Base-by-base conservation (phyloP, 2,797 vertebrate genomes). In the Avahi laniger region DNA sequence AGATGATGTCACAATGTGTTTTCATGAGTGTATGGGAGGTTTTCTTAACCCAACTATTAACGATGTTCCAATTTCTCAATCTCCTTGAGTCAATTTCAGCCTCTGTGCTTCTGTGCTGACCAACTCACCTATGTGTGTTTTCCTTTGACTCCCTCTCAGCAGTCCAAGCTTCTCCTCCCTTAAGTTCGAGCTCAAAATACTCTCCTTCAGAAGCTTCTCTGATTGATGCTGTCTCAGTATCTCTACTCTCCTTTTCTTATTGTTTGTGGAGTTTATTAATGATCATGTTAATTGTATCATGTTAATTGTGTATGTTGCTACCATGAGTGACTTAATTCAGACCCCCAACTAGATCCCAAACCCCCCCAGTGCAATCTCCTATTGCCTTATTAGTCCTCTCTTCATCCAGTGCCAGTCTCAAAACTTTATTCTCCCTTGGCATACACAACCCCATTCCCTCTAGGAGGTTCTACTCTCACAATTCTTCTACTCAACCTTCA, bases 1-100 rank as follows among this genome's bases (percentile, higher is more conserved):
- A 52, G 75, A 70, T 69, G 26, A 7, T 38, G 38, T n/a, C 38
- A 89, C 50, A 78, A 28, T 72, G 70, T 11, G 4, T 72, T 46
- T 76, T n/a, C 41, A n/a, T 28, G 50, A 24, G 35, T 43, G 6
- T 69, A n/a, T 43, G 12, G 67, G 46, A 65, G 17, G 2, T 82
- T 96, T 94, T 78, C 70, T 89, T 91, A 94, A 92, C 28, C 28
- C 76, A 79, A 38, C 12, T 69, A 28, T 28, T 82, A 83, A 72
- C 8, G 30, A 59, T 92, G 52, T 76, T 80, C 30, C 67, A 87
- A 80, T 41, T 70, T 93, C 41, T 84, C 8, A 52, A 4, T 95
- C 18, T 52, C 52, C 38, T 70, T 91, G 7, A 81, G 26, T 72
- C 86, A 57, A 4, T 91, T 85, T 59, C 28, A 85, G 17, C 14